Evolutionary conservation across 2,113 vertebrate genomes (phyloP).

Genomic region (Uropsilus gracilis): DNA sequence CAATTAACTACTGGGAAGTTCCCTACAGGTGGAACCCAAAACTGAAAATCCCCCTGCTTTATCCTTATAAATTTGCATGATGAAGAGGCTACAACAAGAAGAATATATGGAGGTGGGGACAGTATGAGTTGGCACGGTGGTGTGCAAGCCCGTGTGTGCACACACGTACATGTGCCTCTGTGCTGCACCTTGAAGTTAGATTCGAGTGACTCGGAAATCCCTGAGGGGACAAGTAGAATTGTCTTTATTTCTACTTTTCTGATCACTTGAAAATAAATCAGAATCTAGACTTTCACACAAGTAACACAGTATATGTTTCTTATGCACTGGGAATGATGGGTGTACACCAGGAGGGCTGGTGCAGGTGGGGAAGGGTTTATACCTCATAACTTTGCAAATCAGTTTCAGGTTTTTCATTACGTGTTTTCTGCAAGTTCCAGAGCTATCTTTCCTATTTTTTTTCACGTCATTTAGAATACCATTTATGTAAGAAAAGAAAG

Average conservation of each 20-base stretch:
- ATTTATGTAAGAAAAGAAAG: background rate
- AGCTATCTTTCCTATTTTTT: background rate
- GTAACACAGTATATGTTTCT: background rate
- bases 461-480: background rate
- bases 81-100: background rate
- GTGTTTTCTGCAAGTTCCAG: background rate
- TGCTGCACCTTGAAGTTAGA: background rate
- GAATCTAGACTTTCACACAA: background rate
- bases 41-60: background rate
- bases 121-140: background rate
- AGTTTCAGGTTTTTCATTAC: background rate
- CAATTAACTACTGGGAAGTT: background rate
- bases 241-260: slow-evolving; percentile 18
- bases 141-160: too few species aligned
- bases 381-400: background rate
- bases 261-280: background rate
- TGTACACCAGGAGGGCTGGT: rapidly evolving
- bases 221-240: background rate
- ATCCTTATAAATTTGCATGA: background rate
- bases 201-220: background rate
- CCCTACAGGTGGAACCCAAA: background rate
- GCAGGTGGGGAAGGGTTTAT: background rate
- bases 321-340: background rate
- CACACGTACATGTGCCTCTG: rapidly evolving
- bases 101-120: background rate